Conservation (phyloP, 2,797 vertebrate species). For the Cyprinodon diabolis region DNA sequence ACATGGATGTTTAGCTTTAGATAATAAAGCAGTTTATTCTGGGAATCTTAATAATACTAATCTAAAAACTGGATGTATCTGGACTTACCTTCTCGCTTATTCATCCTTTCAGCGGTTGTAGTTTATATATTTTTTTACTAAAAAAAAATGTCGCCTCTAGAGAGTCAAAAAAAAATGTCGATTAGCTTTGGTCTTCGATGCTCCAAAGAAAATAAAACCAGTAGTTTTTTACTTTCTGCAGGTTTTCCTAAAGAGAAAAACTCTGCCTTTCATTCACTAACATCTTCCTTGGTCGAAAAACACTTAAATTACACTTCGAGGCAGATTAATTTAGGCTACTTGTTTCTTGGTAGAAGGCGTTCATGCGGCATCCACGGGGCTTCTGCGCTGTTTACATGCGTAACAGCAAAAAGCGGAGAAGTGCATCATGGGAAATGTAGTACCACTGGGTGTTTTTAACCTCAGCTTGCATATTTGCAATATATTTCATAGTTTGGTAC, state of each 20-base stretch:
- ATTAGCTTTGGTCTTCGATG: background rate
- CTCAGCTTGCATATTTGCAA: background rate
- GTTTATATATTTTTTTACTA: background rate
- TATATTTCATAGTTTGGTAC: no score
- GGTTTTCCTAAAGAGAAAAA: background rate
- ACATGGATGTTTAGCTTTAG: background rate
- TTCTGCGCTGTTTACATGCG: slow-evolving; percentile 51
- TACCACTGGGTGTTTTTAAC: background rate
- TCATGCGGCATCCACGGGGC: slow-evolving; percentile 12
- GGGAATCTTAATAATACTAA: background rate
- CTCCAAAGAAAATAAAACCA: background rate
- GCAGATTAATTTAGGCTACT: background rate
- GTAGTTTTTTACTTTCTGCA: background rate
- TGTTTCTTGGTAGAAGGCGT: slow-evolving; percentile 52
- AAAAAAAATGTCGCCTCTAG: background rate
- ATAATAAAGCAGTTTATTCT: background rate
- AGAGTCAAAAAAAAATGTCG: background rate
- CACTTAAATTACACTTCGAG: accelerated
- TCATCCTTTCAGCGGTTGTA: slow-evolving; percentile 55
- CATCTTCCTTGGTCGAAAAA: background rate
- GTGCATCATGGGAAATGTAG: slow-evolving; percentile 74
- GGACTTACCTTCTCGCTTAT: slow-evolving; percentile 68
- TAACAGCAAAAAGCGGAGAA: slow-evolving; percentile 13
- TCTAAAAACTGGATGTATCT: background rate
- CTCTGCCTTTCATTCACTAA: background rate